These are phyloP conservation scores for Operophtera brumata DNA, from an alignment of 2,888 invertebrate genomes.

Conservation along the genomic window DNA sequence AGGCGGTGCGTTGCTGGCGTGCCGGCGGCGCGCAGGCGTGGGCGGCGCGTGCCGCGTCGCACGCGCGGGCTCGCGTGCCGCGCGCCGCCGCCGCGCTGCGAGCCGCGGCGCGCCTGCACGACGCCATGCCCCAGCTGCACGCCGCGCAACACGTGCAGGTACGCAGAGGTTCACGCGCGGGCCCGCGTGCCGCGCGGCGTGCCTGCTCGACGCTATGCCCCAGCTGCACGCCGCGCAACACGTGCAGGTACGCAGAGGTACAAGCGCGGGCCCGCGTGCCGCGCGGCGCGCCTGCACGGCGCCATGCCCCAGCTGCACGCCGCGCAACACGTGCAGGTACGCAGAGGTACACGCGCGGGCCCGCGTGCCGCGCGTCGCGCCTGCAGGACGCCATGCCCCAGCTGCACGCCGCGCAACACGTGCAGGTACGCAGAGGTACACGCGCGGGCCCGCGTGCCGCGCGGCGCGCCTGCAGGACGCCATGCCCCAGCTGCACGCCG, in stretches of 20 bases:
- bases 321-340: slow-evolving; percentile 78
- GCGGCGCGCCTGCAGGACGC: too few species aligned
- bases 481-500: too few species aligned
- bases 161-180: neutral
- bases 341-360: slow-evolving; percentile 2
- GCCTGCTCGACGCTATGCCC: slow-evolving; percentile 44
- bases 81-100: slow-evolving; percentile 57
- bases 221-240: slow-evolving; percentile 60
- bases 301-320: slow-evolving; percentile 49
- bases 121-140: slow-evolving; percentile 48
- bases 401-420: slow-evolving; percentile 58
- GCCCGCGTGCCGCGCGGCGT: slow-evolving; percentile 45
- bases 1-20: slow-evolving; percentile 57
- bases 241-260: slow-evolving; percentile 72
- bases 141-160: slow-evolving; percentile 79
- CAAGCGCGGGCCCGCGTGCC: slow-evolving; percentile 28
- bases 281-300: slow-evolving; percentile 52
- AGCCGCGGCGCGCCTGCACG: slow-evolving; percentile 53
- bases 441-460: neutral
- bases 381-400: slow-evolving; percentile 42
- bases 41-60: slow-evolving; percentile 42
- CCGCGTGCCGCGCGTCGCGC: slow-evolving; percentile 48
- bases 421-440: slow-evolving; percentile 72
- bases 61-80: slow-evolving; percentile 35
- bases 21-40: slow-evolving; percentile 58